phyloP scores from a whole-genome alignment of 2,888 invertebrate species.

The Tanypteryx hageni region DNA sequence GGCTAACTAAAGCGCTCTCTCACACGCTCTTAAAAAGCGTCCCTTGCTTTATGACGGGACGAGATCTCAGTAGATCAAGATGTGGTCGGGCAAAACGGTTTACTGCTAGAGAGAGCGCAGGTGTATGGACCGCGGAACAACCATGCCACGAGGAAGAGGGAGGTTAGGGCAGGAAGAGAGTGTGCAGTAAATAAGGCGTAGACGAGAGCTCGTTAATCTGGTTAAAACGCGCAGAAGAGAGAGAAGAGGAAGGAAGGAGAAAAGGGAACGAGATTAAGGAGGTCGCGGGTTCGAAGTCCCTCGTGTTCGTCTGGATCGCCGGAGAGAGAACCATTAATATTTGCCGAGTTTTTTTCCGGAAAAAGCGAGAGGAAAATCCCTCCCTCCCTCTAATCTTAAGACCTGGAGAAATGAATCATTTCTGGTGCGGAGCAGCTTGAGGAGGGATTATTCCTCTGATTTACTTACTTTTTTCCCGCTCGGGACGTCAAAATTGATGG shows the following conservation, averaged over 20 bases:
- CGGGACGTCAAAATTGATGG: too few species aligned
- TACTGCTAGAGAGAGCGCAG: background rate
- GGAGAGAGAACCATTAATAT: too few species aligned
- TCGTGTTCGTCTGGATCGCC: background rate
- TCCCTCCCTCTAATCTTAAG: too few species aligned
- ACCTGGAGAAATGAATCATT: too few species aligned
- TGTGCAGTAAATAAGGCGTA: background rate
- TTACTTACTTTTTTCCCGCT: too few species aligned
- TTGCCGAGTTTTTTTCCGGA: too few species aligned
- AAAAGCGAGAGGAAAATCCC: too few species aligned
- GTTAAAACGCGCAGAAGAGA: background rate
- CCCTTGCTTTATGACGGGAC: background rate
- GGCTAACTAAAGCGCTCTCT: too few species aligned
- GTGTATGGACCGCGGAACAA: background rate
- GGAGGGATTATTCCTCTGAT: too few species aligned
- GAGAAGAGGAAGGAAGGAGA: background rate
- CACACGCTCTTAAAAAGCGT: background rate
- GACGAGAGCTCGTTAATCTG: background rate
- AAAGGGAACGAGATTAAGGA: background rate
- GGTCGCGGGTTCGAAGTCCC: background rate
- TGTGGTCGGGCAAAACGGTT: background rate
- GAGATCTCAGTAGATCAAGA: constrained; percentile 20
- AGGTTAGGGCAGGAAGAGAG: too few species aligned
- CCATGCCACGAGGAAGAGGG: too few species aligned
- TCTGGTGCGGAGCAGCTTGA: too few species aligned